Evolutionary conservation across 2,888 invertebrate species (phyloP).

Genomic region (Schizaphis graminum): DNA sequence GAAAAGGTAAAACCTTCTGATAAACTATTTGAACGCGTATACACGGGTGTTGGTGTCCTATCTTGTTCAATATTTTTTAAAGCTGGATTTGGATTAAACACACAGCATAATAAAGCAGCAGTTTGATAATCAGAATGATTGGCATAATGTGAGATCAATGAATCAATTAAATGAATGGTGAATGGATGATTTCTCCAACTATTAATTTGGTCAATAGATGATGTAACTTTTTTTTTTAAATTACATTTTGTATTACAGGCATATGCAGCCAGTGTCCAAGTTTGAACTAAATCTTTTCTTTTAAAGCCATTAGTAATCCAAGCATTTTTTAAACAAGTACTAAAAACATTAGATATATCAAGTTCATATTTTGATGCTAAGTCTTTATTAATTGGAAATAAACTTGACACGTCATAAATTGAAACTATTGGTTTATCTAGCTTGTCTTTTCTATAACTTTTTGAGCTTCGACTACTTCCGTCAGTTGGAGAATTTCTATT

Average conservation of each 20-base stretch:
- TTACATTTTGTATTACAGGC: constrained; percentile 70
- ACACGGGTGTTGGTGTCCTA: constrained; percentile 44
- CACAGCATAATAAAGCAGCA: constrained; percentile 92
- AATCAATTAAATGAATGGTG: constrained; percentile 86
- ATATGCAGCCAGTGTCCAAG: constrained; percentile 87
- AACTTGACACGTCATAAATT: constrained; percentile 80
- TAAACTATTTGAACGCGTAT: constrained; percentile 50
- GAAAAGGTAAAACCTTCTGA: constrained; percentile 55
- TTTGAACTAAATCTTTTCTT: constrained; percentile 86
- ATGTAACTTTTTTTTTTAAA: constrained; percentile 58
- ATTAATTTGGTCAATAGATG: constrained; percentile 71
- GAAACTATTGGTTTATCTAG: constrained; percentile 71
- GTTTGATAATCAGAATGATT: constrained; percentile 94
- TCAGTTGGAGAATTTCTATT: constrained; percentile 39
- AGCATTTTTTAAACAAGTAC: constrained; percentile 82
- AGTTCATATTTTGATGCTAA: constrained; percentile 86
- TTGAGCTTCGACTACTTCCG: constrained; percentile 28
- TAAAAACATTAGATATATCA: constrained; percentile 58
- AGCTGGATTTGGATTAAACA: constrained; percentile 74
- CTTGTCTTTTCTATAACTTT: constrained; percentile 61
- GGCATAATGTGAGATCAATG: constrained; percentile 84
- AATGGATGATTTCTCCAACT: constrained; percentile 85
- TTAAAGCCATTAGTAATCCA: constrained; percentile 81
- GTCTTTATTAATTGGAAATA: constrained; percentile 84
- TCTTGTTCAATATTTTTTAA: constrained; percentile 59